These are phyloP conservation scores for Tethya wilhelma DNA, from an alignment of 37 sponge, comb jelly and placozoan species.

Conservation along the genomic window DNA sequence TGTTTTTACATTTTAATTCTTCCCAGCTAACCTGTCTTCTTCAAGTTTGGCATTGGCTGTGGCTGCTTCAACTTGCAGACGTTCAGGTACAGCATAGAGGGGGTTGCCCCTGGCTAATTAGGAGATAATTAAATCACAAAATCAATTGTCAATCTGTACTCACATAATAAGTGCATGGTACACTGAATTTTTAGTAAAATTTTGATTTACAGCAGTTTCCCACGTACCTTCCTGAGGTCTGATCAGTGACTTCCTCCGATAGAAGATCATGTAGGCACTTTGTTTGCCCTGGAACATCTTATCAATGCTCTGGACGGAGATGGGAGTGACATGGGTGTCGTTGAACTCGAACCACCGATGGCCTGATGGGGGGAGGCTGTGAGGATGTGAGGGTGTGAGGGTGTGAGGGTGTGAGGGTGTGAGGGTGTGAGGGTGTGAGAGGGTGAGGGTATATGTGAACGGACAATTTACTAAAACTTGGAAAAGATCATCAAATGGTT, in stretches of 20 bases:
- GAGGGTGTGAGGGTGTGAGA: too few relatives aligned
- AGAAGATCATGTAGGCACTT: constrained; percentile 95
- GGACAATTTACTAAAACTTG: too few relatives aligned
- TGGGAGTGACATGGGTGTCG: constrained; percentile 67
- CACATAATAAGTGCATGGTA: background rate
- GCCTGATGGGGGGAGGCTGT: constrained; percentile 63
- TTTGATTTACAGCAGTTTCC: background rate
- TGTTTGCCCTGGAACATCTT: constrained; percentile 84
- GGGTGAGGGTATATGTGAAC: too few relatives aligned
- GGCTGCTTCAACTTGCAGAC: constrained; percentile 25
- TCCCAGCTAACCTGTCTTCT: constrained; percentile 61
- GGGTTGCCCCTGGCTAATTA: constrained; percentile 41
- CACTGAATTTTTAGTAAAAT: background rate
- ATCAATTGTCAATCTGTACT: background rate
- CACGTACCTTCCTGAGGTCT: constrained; percentile 60
- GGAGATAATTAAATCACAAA: background rate
- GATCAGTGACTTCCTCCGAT: constrained; percentile 53
- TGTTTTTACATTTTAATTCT: too few relatives aligned
- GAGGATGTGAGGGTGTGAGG: too few relatives aligned
- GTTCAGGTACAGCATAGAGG: constrained; percentile 43
- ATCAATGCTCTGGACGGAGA: constrained; percentile 31
- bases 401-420: too few relatives aligned
- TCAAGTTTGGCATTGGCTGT: constrained; percentile 34
- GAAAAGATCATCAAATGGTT: too few relatives aligned
- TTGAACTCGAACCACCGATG: constrained; percentile 87